Base-by-base conservation (phyloP, 2,888 invertebrate genomes). In the Lepidochitona cinerea region DNA sequence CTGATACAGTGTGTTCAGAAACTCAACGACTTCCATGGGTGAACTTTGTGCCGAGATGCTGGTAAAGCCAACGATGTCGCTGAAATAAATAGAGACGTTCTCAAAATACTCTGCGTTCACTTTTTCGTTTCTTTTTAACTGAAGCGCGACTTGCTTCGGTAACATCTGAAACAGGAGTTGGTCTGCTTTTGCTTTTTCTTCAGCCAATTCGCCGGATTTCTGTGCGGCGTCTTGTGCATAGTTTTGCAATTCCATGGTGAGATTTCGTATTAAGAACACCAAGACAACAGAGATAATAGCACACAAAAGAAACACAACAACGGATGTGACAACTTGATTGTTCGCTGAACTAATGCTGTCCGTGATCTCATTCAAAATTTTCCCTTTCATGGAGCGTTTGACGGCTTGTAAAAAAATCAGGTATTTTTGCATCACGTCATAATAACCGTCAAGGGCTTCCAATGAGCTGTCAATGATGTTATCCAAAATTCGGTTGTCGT, bases 171-270 rank as follows among this genome's bases (percentile, higher is more conserved):
- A 66, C 18, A 72, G 35, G 7, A 72, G 67, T 23, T 68, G 52
- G 29, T 72, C 72, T 0, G 72, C 64, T 32, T 67, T 72, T 1
- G 37, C 37, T 53, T 72, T 67, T 49, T 72, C 72, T 49, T 72
- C 36, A n/a, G 33, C 67, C 23, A 72, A 53, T 68, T 80, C 75
- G n/a, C 73, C 35, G 9, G 81, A 79, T 52, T 81, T 81, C 26
- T 69, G 69, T n/a, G 76, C 75, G 26, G 78, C 79, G 26, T 79
- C 77, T 23, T 41, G 49, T 0, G 80, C 79, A 69, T 76, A 78
- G 23, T 65, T 72, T 76, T 80, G 80, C n/a, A 80, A 72, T 37
- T 78, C 76, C 2, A 70, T 74, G 65, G 79, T 80, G 26, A 79
- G 69, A 6, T 53, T 72, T 70, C 75, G 72, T 74, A 77, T 75